Conservation (phyloP, 2,888 invertebrate species). For the Hoplodrina ambigua region DNA sequence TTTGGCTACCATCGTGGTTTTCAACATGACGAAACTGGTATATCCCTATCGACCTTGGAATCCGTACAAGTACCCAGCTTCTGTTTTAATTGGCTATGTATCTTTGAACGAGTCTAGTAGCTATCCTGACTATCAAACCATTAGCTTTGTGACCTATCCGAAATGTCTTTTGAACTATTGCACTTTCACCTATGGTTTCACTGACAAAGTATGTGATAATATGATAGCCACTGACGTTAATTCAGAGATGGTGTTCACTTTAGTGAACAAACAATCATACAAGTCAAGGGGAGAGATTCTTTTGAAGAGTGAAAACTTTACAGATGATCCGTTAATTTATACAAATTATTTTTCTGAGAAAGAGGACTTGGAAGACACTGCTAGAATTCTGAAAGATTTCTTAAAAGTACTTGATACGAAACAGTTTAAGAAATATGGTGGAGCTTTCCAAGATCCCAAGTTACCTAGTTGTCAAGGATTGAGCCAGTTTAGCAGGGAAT, state of each 20-base stretch:
- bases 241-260: constrained; percentile 66
- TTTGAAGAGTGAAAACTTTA: constrained; percentile 69
- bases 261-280: constrained; percentile 69
- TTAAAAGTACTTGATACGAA: constrained; percentile 37
- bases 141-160: constrained; percentile 32
- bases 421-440: constrained; percentile 44
- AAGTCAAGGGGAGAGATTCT: constrained; percentile 72
- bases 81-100: constrained; percentile 50
- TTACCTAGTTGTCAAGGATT: constrained; percentile 25
- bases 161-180: constrained; percentile 35
- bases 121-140: constrained; percentile 42
- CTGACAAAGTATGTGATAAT: constrained; percentile 67
- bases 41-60: constrained; percentile 59
- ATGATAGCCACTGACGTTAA: constrained; percentile 61
- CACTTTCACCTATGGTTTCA: constrained; percentile 34
- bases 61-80: constrained; percentile 67
- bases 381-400: constrained; percentile 49
- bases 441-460: constrained; percentile 38
- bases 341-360: constrained; percentile 69
- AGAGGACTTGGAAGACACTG: constrained; percentile 49
- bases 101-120: constrained; percentile 37
- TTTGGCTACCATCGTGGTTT: constrained; percentile 66
- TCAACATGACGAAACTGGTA: constrained; percentile 67
- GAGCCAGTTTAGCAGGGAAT: constrained; percentile 18
- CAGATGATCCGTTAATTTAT: constrained; percentile 68